Base-by-base conservation (phyloP, 1,140 invertebrate genomes). In the Aphelinus certus region DNA sequence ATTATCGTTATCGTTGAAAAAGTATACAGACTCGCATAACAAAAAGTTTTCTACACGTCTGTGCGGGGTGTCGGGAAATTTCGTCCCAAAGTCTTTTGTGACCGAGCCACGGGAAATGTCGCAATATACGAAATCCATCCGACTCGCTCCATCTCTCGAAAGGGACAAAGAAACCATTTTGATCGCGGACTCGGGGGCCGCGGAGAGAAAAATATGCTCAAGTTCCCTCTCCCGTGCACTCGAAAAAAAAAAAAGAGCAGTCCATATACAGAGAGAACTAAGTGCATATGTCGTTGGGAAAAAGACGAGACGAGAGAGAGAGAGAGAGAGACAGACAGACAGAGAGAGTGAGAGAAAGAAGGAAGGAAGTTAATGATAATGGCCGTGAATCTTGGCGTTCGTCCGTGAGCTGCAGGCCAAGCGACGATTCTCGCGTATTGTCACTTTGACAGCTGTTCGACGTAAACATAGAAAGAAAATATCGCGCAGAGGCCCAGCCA, bases 391-490 rank as follows among this genome's bases (percentile, higher is more conserved):
- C n/a, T 67, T 67, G 43, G 26, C 10, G 64, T 73, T 26, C 64
- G 4, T 61, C 7, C 9, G 10, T 46, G 45, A 61, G 26, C 61
- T 26, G 26, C 26, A 26, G 26, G 26, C 26, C 26, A 26, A 26
- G 26, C 26, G 26, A 26, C 26, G 26, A 26, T 26, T 26, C 26
- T 58, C 47, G 49, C 47, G 64, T 76, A 71, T 63, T 74, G 77
- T 73, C 61, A 78, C 53, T 79, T 78, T 79, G 80, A 81, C 78
- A 81, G 80, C 76, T 79, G 78, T 73, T 76, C 64, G 57, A 73
- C 63, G 78, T 79, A 81, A 79, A 81, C 79, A 79, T 66, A 68
- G n/a, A 10, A 9, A 46, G 69, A 43, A 53, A 75, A 62, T 62
- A 60, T 69, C 62, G 42, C 51, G 42, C 46, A 51, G 49, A 65